Base-by-base conservation (phyloP, 2,797 vertebrate genomes). In the Pipistrellus pygmaeus region DNA sequence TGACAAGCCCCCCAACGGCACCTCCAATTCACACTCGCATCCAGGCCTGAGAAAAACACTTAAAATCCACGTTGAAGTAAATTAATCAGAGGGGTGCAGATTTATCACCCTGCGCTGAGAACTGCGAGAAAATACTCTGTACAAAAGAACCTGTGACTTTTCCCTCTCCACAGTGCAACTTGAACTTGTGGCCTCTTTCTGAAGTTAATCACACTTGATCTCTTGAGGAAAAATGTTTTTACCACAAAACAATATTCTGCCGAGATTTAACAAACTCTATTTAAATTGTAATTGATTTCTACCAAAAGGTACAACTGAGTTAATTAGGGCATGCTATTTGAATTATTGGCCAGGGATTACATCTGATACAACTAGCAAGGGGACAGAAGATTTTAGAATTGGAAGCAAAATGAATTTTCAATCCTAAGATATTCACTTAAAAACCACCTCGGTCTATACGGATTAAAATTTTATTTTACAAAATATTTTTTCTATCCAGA, bases 281-380 rank as follows among this genome's bases (percentile, higher is more conserved):
- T 98, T 98, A 98, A 98, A 98, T 98, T 98, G 98, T 98, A 98
- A 98, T 98, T 98, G 98, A 98, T 98, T 98, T 98, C 91, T 98
- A 98, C 89, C 92, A 93, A 98, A 98, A 97, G 97, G 97, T 98
- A 98, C 98, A 98, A 98, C 11, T 97, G 96, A 98, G 97, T 98
- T 98, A 98, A 98, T 98, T 98, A 98, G 98, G 97, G 93, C 91
- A 83, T 83, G 94, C 90, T 97, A 98, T 97, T 97, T 97, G 97
- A 98, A 98, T 98, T 97, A 96, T 89, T 97, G 95, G 75, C 97
- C 94, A 97, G 98, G 97, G 97, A 98, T 98, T 92, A 97, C 95
- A 35, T 80, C 91, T 85, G 95, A 69, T 97, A 91, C 90, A 96
- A 94, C 94, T 88, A 96, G 94, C 93, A 94, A 94, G 91, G 95